phyloP scores from a whole-genome alignment of 2,888 invertebrate species.

The Ectemnius continuus region DNA sequence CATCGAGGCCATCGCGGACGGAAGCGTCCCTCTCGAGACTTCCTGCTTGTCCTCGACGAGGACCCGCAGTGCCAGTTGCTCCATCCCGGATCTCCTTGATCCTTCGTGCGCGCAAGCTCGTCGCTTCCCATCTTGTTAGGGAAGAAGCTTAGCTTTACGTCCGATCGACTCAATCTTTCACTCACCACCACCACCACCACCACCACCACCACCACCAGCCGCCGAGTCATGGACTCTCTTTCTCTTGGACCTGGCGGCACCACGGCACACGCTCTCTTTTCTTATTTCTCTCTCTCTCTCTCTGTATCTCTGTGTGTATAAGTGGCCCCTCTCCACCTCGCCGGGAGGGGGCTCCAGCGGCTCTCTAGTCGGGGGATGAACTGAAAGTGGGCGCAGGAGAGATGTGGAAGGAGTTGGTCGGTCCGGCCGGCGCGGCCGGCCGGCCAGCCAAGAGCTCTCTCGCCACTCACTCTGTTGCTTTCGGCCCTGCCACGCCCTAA shows the following conservation, averaged over 20 bases:
- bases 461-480: conserved; percentile 50
- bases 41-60: conserved; percentile 63
- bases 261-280: background rate
- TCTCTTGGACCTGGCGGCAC: background rate
- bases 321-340: too few relatives aligned
- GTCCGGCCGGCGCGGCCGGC: too few relatives aligned
- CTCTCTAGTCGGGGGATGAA: too few relatives aligned
- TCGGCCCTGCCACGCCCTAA: conserved; percentile 56
- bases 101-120: conserved; percentile 45
- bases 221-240: background rate
- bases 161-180: conserved; percentile 15
- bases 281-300: too few relatives aligned
- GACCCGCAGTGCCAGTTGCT: conserved; percentile 59
- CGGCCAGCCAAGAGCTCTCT: too few relatives aligned
- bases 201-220: too few relatives aligned
- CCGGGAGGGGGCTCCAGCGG: too few relatives aligned
- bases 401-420: conserved; percentile 20
- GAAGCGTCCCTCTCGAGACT: conserved; percentile 65
- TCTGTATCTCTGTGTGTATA: too few relatives aligned
- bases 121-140: conserved; percentile 47
- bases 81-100: conserved; percentile 59
- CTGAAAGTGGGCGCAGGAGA: conserved; percentile 33
- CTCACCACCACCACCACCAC: too few relatives aligned
- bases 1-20: conserved; percentile 59
- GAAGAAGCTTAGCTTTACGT: conserved; percentile 29